Evolutionary conservation across 2,113 vertebrate genomes (phyloP).

Genomic region (Gavialis gangeticus): DNA sequence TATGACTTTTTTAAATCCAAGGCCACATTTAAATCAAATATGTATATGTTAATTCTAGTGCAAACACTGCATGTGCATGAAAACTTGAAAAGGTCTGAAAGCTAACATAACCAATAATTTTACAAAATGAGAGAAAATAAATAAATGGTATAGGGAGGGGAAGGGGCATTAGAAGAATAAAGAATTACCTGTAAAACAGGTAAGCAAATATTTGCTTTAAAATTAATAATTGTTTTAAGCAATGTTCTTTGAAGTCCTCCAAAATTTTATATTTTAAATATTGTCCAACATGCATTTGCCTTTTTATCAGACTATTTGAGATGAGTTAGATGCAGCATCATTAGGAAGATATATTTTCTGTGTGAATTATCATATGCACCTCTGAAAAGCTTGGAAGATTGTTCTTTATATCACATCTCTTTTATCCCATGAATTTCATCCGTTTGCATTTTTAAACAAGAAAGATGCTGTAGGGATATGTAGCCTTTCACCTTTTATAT

Average conservation of each 20-base stretch:
- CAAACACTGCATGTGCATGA: neutral
- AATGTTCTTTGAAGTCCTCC: neutral
- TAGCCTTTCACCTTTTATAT: too few species aligned
- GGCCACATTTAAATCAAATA: neutral
- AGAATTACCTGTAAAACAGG: neutral
- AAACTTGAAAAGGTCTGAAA: neutral
- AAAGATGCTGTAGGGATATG: too few species aligned
- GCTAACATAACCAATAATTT: neutral
- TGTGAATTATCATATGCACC: neutral
- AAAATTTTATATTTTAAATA: neutral
- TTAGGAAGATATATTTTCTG: neutral
- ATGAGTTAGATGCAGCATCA: neutral
- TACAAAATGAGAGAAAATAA: neutral
- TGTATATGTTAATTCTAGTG: neutral
- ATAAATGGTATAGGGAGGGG: fast-evolving
- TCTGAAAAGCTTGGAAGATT: neutral
- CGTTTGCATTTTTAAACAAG: too few species aligned
- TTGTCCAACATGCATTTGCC: neutral
- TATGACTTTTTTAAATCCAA: neutral
- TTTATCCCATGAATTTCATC: too few species aligned
- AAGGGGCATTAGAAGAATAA: neutral
- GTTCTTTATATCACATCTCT: neutral
- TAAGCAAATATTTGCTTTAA: neutral
- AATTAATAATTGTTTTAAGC: neutral
- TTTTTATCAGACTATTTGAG: neutral